Evolutionary conservation across 2,113 vertebrate genomes (phyloP), one percentile per base, ranked within the genome.

Genomic region (Chaetorhynchus papuensis): DNA sequence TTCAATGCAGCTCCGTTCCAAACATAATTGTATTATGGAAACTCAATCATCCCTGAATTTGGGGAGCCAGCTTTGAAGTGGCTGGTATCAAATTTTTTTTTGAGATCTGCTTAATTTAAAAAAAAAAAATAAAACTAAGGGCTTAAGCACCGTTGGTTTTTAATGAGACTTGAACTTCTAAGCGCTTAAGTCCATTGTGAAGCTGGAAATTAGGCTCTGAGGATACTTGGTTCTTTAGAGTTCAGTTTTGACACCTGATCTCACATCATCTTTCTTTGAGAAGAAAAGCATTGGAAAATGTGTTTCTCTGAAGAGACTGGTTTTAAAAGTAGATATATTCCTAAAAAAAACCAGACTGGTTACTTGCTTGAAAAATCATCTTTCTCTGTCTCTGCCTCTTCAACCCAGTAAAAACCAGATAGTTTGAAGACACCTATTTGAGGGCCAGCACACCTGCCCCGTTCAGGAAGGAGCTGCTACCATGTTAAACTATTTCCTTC

Each of bases 1-100:
- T 90, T 94, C 94, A 93, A 50, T 96, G 41, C 77, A 86, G 80
- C 90, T 90, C 83, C 0, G 0, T 96, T 96, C 76, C 89, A 63
- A 45, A 71, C 8, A 0, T 95, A 96, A 96, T 97, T 96, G 76
- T 92, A 87, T 96, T 94, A 96, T 15, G 53, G 90, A 95, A 97
- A 96, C 90, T 94, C 81, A 94, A 87, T 97, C 95, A 56, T 60
- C 87, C 87, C 61, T 24, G 68, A 75, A 68, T 94, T 93, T 0
- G 6, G 80, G 66, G 69, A 90, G 28, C 19, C 56, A 41, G 80
- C 96, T 95, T 95, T 95, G 90, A 96, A 90, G 93, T 95, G 69
- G 87, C 33, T 76, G 60, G 86, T 68, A 78, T 89, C 21, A 84
- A 83, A 2, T 86, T 77, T 84, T 92, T 90, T 86, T 89, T 77